phyloP scores from a whole-genome alignment of 2,113 vertebrate species.

The Cacatua alba region DNA sequence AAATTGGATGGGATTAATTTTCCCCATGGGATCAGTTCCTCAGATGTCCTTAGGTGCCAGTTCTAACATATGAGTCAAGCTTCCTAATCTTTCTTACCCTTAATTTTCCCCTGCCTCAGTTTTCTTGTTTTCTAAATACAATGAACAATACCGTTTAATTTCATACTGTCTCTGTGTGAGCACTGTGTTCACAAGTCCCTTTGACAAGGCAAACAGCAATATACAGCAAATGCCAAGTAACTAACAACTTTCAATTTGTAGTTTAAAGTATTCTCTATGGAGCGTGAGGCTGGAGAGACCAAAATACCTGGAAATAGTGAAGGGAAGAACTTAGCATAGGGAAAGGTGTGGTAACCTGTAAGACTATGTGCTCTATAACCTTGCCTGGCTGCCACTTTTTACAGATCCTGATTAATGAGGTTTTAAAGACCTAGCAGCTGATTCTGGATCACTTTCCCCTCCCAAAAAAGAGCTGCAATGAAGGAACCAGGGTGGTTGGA shows the following conservation, averaged over 20 bases:
- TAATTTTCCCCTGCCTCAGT: background rate
- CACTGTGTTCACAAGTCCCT: background rate
- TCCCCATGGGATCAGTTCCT: background rate
- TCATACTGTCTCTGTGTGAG: background rate
- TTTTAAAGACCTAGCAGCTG: background rate
- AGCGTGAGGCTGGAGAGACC: background rate
- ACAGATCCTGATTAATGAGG: background rate
- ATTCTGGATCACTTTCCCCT: background rate
- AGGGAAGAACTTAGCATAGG: background rate
- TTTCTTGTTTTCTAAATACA: background rate
- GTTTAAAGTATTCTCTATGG: background rate
- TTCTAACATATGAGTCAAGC: background rate
- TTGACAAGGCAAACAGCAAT: background rate
- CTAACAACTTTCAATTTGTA: background rate
- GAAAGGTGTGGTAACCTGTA: background rate
- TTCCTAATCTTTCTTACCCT: background rate
- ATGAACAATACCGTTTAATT: background rate
- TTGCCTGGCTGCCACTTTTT: background rate
- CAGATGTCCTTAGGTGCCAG: background rate
- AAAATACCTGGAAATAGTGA: background rate
- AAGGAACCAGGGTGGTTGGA: fast-evolving
- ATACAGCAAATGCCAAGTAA: background rate
- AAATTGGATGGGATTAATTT: background rate
- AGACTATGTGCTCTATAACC: fast-evolving
- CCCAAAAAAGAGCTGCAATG: fast-evolving